Base-by-base conservation (phyloP, 2,888 invertebrate species). In the Phrixothrix hirtus region DNA sequence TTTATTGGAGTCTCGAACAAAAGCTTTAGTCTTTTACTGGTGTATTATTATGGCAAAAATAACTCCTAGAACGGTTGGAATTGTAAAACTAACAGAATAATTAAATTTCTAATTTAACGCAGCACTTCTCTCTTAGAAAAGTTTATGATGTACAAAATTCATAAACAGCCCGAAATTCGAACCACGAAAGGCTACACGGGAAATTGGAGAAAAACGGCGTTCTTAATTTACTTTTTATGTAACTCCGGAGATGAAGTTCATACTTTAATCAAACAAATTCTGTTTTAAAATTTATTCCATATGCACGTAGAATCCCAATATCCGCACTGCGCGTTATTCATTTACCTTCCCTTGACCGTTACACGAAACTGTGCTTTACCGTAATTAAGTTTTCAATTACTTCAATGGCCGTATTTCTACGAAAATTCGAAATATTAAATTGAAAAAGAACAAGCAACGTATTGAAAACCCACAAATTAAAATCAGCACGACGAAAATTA, bases 1-100 rank as follows among this genome's bases (percentile, higher is more conserved):
- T 48, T 17, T 25, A 31, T 41, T 41, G 9, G 31, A 48, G 42
- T 34, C 21, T n/a, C 12, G 21, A 14, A 43, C 42, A 26, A 34
- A 43, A 43, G 32, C 32, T 48, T 27, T 37, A 10, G 17, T 35
- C 17, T 15, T 37, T 37, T 17, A 5, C n/a, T 17, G 11, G 10
- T 11, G 7, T 17, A n/a, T 17, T n/a, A n/a, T n/a, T n/a, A n/a
- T n/a, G n/a, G n/a, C n/a, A n/a, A n/a, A n/a, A n/a, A n/a, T n/a
- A n/a, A n/a, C n/a, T n/a, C n/a, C n/a, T n/a, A n/a, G n/a, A n/a
- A n/a, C n/a, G n/a, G n/a, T n/a, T n/a, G n/a, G n/a, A n/a, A n/a
- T n/a, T n/a, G n/a, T n/a, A n/a, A n/a, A n/a, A n/a, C n/a, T n/a
- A n/a, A n/a, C n/a, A n/a, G n/a, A n/a, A n/a, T n/a, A n/a, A n/a